A percentile compares a stretch with the other conserved stretches of the same genome.
phyloP scores from a whole-genome alignment of 2,888 invertebrate species.

The Agelastica alni region DNA sequence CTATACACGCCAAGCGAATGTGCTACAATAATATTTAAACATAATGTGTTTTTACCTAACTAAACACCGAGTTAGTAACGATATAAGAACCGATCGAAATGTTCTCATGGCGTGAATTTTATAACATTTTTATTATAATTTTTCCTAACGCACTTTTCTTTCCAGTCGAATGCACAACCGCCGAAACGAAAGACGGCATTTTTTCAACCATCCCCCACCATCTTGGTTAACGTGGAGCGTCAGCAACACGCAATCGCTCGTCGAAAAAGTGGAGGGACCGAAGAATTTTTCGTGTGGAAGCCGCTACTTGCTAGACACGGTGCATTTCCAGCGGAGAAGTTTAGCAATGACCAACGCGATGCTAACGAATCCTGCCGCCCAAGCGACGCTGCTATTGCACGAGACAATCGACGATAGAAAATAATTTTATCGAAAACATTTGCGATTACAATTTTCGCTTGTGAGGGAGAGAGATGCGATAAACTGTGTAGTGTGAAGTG shows the following conservation, averaged over 20 bases:
- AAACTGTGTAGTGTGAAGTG: slow-evolving; percentile 25
- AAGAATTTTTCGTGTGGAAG: slow-evolving; percentile 37
- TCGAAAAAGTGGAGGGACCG: slow-evolving; percentile 37
- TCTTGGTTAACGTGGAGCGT: slow-evolving; percentile 39
- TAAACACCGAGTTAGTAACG: neutral
- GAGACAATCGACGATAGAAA: no score
- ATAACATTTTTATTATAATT: slow-evolving; percentile 40
- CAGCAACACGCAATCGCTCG: slow-evolving; percentile 49
- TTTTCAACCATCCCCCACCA: slow-evolving; percentile 50
- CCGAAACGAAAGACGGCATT: slow-evolving; percentile 41
- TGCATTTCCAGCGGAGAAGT: slow-evolving; percentile 14
- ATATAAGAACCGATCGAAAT: neutral
- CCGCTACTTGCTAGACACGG: slow-evolving; percentile 8
- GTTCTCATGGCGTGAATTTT: neutral
- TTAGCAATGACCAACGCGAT: slow-evolving; percentile 12
- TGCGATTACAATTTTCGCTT: no score
- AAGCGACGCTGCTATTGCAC: no score
- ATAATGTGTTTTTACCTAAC: neutral
- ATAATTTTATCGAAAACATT: no score
- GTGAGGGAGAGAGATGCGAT: no score
- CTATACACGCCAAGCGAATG: no score
- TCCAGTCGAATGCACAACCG: slow-evolving; percentile 30
- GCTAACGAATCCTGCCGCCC: no score
- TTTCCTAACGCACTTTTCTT: slow-evolving; percentile 44
- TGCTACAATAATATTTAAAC: no score